Base-by-base conservation (phyloP, 2,797 vertebrate species). In the Scomberomorus guttatus region DNA sequence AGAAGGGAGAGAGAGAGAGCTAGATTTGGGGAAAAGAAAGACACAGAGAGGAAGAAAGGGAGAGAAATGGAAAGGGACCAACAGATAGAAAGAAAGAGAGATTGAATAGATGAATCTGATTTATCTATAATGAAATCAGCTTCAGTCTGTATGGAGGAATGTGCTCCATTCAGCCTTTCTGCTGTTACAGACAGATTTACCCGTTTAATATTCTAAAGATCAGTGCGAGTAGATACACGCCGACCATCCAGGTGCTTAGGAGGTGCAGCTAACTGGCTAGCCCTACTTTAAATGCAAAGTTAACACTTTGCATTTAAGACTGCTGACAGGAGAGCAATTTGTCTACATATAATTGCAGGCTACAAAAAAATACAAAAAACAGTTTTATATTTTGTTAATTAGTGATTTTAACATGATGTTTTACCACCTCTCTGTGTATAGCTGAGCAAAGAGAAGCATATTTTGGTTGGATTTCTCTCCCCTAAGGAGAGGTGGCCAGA, bases 91-190 rank as follows among this genome's bases (percentile, higher is more conserved):
- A 83, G 81, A 80, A 76, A 84, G 72, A 72, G 72, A 85, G 90
- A 93, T 92, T 88, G 85, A 91, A 93, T 90, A 94, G 91, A 93
- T 94, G 87, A 93, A 93, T 89, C 75, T 84, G 90, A 93, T 93
- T 94, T 94, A 94, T 94, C 93, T 94, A 93, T 94, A 94, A 94
- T 94, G 93, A 90, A 93, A 94, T 94, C 93, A 90, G 90, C 85
- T 69, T 81, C 72, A 75, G 83, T 87, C 87, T 82, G 81, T 88
- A 87, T 75, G 75, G 88, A 89, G 89, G 86, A 90, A 89, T 89
- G 78, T 88, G 75, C 90, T 79, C 87, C 84, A 87, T 92, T 94
- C 89, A 86, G 90, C 72, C 83, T 84, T 91, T 93, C 86, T 93
- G 93, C 91, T 87, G 85, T 90, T 90, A 90, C 83, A 84, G 90